Percentiles rank a stretch among this genome's conserved stretches.
These are phyloP conservation scores for Pipistrellus pygmaeus DNA, from an alignment of 2,797 vertebrate species.

Conservation along the genomic window DNA sequence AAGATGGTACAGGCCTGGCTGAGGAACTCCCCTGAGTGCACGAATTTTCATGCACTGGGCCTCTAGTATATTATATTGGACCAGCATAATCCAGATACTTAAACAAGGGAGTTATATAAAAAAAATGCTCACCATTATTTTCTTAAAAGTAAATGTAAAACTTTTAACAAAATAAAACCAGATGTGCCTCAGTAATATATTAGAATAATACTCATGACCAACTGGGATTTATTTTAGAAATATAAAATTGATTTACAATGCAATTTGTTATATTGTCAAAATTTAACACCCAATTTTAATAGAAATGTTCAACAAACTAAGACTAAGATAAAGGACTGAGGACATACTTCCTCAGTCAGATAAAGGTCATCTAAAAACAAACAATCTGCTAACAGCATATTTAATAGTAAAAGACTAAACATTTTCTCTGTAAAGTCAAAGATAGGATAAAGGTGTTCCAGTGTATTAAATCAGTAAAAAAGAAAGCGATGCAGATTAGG, in stretches of 20 bases:
- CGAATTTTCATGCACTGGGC: too few species aligned
- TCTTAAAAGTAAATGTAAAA: not conserved
- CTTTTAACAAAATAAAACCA: not conserved
- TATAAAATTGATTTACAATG: not conserved
- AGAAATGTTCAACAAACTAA: not conserved
- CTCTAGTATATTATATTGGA: too few species aligned
- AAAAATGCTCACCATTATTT: not conserved
- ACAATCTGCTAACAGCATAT: not conserved
- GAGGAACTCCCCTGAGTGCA: too few species aligned
- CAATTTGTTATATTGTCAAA: not conserved
- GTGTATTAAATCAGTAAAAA: not conserved
- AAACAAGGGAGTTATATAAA: not conserved
- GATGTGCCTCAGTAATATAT: not conserved
- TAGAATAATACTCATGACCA: slow-evolving; percentile 25
- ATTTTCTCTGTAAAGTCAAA: not conserved
- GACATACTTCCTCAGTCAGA: not conserved
- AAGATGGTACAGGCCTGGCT: too few species aligned
- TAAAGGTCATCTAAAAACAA: not conserved
- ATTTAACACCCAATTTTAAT: not conserved
- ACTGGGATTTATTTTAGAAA: not conserved
- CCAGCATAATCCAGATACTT: too few species aligned
- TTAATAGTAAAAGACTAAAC: not conserved
- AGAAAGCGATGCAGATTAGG: not conserved
- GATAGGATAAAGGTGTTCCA: not conserved
- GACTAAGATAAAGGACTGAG: not conserved